These are phyloP conservation scores for Adineta ricciae DNA, from an alignment of 2,888 invertebrate genomes.

Conservation along the genomic window DNA sequence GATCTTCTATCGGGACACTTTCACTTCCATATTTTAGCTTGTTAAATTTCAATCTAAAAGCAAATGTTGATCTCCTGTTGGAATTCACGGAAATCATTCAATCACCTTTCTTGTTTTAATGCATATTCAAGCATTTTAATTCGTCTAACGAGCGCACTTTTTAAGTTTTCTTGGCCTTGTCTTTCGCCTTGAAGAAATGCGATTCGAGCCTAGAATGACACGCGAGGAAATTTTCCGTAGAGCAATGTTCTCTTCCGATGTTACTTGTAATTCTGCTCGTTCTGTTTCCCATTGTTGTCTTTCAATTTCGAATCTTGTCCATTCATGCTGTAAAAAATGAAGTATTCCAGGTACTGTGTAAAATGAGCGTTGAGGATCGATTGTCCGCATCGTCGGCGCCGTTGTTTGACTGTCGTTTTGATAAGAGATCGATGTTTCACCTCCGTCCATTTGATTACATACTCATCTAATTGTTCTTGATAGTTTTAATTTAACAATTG, in stretches of 20 bases:
- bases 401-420: neutral
- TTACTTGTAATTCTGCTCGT: conserved; percentile 91
- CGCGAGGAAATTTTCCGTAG: conserved; percentile 31
- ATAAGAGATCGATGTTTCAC: neutral
- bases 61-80: neutral
- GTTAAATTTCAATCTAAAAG: conserved; percentile 72
- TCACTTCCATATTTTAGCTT: conserved; percentile 91
- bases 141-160: conserved; percentile 91
- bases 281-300: conserved; percentile 99
- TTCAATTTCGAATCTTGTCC: conserved; percentile 98
- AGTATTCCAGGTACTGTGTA: conserved; percentile 76
- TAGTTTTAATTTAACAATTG: too few species aligned
- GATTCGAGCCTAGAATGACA: conserved; percentile 72
- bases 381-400: neutral
- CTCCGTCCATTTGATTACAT: neutral
- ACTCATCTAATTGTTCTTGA: too few species aligned
- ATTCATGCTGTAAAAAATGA: conserved; percentile 99
- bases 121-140: conserved; percentile 99
- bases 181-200: conserved; percentile 97
- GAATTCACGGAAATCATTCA: neutral
- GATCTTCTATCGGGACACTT: conserved; percentile 38
- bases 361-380: neutral
- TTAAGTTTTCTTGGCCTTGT: conserved; percentile 96
- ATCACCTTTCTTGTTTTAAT: conserved; percentile 76
- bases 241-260: too few species aligned